Evolutionary conservation across 2,888 invertebrate species (phyloP).

Genomic region (Marronus borbonicus): DNA sequence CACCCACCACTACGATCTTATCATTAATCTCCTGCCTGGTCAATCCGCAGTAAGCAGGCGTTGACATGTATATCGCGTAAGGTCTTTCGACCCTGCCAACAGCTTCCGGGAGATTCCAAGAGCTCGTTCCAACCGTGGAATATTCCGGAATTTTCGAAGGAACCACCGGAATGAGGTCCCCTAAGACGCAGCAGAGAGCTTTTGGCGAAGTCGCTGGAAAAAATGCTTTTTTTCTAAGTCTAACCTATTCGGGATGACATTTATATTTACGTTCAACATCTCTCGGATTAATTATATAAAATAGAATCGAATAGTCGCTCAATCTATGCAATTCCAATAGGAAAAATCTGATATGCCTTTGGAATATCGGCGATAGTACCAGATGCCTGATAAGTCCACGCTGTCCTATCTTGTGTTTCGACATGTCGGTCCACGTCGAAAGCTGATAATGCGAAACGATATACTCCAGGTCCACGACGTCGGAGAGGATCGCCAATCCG

Average conservation of each 20-base stretch:
- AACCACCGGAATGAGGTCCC: constrained; percentile 61
- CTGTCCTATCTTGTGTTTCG: constrained; percentile 62
- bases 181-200: constrained; percentile 60
- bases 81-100: constrained; percentile 57
- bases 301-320: constrained; percentile 72
- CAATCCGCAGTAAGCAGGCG: constrained; percentile 72
- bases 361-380: constrained; percentile 75
- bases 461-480: constrained; percentile 65
- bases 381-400: constrained; percentile 70
- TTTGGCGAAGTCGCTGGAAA: constrained; percentile 46
- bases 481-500: constrained; percentile 63
- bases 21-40: constrained; percentile 73
- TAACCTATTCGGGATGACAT: background rate
- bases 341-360: constrained; percentile 74
- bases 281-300: constrained; percentile 73
- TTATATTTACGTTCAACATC: constrained; percentile 54
- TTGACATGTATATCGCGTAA: constrained; percentile 74
- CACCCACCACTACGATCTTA: constrained; percentile 78
- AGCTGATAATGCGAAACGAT: constrained; percentile 68
- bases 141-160: constrained; percentile 61
- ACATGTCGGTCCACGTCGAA: constrained; percentile 64
- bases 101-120: constrained; percentile 53
- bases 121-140: constrained; percentile 44
- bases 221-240: background rate
- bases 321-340: constrained; percentile 77